Evolutionary conservation across 2,888 invertebrate species (phyloP).

Genomic region (Drosophila pseudotakahashii): DNA sequence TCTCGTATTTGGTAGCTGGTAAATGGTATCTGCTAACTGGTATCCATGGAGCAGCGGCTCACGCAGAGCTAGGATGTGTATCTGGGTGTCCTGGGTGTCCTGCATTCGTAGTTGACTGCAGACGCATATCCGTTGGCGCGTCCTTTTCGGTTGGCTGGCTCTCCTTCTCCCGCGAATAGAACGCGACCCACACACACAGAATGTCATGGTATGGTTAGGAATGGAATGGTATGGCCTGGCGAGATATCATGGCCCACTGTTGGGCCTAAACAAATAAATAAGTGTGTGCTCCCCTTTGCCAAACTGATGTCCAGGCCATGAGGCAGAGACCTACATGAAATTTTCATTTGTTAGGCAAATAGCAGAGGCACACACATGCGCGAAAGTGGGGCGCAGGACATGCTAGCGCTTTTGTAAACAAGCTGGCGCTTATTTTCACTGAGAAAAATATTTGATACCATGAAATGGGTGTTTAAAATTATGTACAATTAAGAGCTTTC

Average conservation of each 20-base stretch:
- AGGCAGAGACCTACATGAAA: conserved; percentile 63
- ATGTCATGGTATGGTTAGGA: background rate
- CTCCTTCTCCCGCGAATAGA: conserved; percentile 29
- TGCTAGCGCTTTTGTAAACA: conserved; percentile 46
- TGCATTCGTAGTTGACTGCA: conserved; percentile 68
- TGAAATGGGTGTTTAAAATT: too few species aligned
- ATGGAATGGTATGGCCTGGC: background rate
- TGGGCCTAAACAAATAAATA: conserved; percentile 79
- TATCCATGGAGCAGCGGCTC: conserved; percentile 38
- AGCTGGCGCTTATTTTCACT: conserved; percentile 16
- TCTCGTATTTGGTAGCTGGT: conserved; percentile 41
- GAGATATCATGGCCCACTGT: conserved; percentile 64
- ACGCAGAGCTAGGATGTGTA: conserved; percentile 14
- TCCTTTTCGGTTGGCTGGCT: conserved; percentile 53
- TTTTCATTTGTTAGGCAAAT: conserved; percentile 79
- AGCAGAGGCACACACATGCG: conserved; percentile 54
- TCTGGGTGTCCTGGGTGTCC: conserved; percentile 39
- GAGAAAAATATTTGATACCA: background rate
- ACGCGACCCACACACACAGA: conserved; percentile 17
- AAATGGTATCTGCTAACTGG: conserved; percentile 39
- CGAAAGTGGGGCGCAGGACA: conserved; percentile 34
- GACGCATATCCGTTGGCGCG: conserved; percentile 67
- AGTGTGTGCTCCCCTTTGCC: conserved; percentile 68
- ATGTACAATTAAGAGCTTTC: too few species aligned
- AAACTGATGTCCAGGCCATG: conserved; percentile 62